Base-by-base conservation (phyloP, 1,140 invertebrate genomes). In the Ptiloglossa arizonensis region DNA sequence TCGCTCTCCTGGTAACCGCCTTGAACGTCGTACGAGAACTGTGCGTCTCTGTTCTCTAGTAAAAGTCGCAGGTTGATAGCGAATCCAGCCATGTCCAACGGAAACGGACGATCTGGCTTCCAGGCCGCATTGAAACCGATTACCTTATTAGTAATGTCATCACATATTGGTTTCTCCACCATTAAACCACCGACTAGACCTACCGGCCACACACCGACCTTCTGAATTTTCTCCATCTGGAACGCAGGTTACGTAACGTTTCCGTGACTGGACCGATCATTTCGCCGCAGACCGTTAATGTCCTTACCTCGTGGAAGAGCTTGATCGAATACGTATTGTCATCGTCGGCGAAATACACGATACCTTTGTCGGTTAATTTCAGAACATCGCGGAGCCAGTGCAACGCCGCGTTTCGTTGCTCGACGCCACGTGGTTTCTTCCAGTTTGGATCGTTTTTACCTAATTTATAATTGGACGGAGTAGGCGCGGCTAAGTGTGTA, bases 61-160 rank as follows among this genome's bases (percentile, higher is more conserved):
- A 99, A 93, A 15, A 98, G 91, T 24, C 95, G 94, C 2, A 98
- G 89, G 91, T 98, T 98, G 17, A 99, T 96, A 19, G 97, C 98
- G 93, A 99, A 99, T 1, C 98, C 98, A 3, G 98, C 98, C 99
- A 99, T 99, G 88, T 99, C 99, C 35, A 98, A 95, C 5, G 98
- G 98, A 94, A 99, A 99, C 0, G 96, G 95, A 82, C 98, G 93
- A 75, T 98, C 95, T 0, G 97, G 96, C 83, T 96, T 96, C 97
- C 97, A 99, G 3, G 94, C 94, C 17, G 95, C 95, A 90, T 96
- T 97, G 92, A 97, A 99, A 13, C 96, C 96, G 22, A 94, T 94
- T 2, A 99, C 97, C 91, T 96, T 95, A 11, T 94, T 94, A 6
- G 94, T 95, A 1, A 90, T 87, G 19, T 92, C 90, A 83, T 95